These are phyloP conservation scores for Tetrao urogallus DNA, from an alignment of 2,113 vertebrate species.

Conservation along the genomic window DNA sequence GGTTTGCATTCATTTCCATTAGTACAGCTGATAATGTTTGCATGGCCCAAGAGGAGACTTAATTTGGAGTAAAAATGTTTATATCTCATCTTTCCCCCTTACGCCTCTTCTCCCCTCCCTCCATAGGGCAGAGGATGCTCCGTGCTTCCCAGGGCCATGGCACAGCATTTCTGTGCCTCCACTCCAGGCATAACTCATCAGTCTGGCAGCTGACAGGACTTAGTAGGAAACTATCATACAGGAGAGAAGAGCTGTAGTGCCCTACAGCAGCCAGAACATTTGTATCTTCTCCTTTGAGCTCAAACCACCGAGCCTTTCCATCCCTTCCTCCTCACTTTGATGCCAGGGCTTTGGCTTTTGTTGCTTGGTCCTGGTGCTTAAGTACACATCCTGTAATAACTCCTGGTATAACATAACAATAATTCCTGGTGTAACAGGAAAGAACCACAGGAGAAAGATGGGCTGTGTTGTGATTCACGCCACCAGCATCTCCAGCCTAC, in stretches of 20 bases:
- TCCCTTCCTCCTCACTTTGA: fast-evolving
- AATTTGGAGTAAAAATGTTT: background rate
- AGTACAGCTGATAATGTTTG: background rate
- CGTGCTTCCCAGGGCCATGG: background rate
- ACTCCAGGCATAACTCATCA: background rate
- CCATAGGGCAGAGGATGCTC: background rate
- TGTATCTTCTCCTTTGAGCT: background rate
- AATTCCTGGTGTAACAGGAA: no score
- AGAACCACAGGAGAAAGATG: background rate
- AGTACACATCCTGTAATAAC: background rate
- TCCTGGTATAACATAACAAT: no score
- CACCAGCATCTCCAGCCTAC: background rate
- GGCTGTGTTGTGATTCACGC: background rate
- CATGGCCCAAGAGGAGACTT: background rate
- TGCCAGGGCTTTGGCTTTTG: background rate
- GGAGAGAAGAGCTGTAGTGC: background rate
- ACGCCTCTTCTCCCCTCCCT: background rate
- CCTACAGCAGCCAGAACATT: background rate
- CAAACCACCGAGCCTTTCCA: background rate
- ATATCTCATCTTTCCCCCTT: background rate
- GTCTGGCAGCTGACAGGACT: background rate
- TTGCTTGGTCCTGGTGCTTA: background rate
- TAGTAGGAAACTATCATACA: background rate
- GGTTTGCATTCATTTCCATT: background rate
- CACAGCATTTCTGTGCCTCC: background rate